These are phyloP conservation scores for Collichthys lucidus DNA, from an alignment of 2,113 vertebrate species.

Conservation along the genomic window DNA sequence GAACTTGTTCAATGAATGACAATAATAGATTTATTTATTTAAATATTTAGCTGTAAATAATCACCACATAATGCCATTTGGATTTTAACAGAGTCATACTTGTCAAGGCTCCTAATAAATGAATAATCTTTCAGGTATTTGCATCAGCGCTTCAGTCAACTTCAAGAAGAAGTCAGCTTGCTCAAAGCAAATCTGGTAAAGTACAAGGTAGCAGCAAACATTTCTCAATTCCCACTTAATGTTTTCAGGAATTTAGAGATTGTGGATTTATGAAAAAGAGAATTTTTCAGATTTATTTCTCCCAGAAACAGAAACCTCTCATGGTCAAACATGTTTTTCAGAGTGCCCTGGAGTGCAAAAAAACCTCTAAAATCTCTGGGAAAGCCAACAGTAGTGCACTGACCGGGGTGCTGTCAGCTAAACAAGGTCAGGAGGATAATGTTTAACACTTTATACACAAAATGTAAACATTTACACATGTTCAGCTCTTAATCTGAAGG, in stretches of 20 bases:
- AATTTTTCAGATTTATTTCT: neutral
- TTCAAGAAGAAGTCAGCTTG: conserved; percentile 93
- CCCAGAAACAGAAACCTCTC: neutral
- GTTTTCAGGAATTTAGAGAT: neutral
- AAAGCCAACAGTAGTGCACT: conserved; percentile 91
- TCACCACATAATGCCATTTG: neutral
- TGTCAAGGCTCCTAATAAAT: neutral
- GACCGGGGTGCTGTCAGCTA: conserved; percentile 95
- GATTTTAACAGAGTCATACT: neutral
- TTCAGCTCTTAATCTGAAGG: neutral
- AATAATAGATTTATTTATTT: neutral
- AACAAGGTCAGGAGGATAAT: conserved; percentile 88
- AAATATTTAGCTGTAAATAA: neutral
- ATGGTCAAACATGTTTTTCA: conserved; percentile 51
- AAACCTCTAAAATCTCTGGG: conserved; percentile 86
- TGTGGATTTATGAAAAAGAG: neutral
- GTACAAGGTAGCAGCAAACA: conserved; percentile 86
- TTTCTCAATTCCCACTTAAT: neutral
- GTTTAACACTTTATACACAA: neutral
- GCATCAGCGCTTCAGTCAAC: conserved; percentile 93
- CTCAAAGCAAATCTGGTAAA: conserved; percentile 93
- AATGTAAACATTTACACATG: no score
- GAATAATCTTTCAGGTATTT: conserved; percentile 88
- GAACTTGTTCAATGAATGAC: neutral
- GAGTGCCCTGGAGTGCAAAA: conserved; percentile 94